phyloP scores from a whole-genome alignment of 2,888 invertebrate genomes.

The Synergus japonicus region DNA sequence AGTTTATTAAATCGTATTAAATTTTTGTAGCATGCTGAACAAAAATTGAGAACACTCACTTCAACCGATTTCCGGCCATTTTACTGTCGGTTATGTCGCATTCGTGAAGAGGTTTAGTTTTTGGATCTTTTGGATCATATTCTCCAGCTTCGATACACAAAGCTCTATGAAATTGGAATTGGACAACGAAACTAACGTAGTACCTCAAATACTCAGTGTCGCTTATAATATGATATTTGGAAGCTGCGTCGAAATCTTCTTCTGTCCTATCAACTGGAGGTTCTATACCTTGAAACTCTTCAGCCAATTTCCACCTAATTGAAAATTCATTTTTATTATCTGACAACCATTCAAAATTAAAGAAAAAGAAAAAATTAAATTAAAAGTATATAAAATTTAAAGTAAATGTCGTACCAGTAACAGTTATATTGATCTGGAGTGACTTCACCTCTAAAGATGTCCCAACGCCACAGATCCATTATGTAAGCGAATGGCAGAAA shows the following conservation, averaged over 20 bases:
- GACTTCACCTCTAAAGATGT: conserved; percentile 82
- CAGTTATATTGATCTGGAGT: conserved; percentile 82
- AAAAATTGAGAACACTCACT: conserved; percentile 72
- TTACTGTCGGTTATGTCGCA: conserved; percentile 92
- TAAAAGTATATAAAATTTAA: not conserved
- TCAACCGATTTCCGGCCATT: conserved; percentile 86
- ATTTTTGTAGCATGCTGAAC: not conserved
- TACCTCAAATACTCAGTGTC: conserved; percentile 81
- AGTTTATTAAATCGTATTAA: not conserved
- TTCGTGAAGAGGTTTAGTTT: conserved; percentile 85
- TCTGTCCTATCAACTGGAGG: conserved; percentile 82
- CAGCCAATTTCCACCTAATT: conserved; percentile 73
- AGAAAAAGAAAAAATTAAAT: too few relatives aligned
- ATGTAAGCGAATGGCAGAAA: conserved; percentile 80
- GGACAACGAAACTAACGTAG: conserved; percentile 88
- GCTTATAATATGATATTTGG: conserved; percentile 78
- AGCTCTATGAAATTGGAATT: conserved; percentile 90
- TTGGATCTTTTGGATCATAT: conserved; percentile 84
- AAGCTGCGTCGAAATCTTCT: conserved; percentile 82
- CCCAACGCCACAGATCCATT: conserved; percentile 82
- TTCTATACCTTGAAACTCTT: conserved; percentile 82
- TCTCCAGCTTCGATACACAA: conserved; percentile 89
- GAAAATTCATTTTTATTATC: not conserved
- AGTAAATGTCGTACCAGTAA: conserved; percentile 78
- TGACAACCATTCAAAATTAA: not conserved